Conservation (phyloP, 2,888 invertebrate species). For the Leptogaster cylindrica region DNA sequence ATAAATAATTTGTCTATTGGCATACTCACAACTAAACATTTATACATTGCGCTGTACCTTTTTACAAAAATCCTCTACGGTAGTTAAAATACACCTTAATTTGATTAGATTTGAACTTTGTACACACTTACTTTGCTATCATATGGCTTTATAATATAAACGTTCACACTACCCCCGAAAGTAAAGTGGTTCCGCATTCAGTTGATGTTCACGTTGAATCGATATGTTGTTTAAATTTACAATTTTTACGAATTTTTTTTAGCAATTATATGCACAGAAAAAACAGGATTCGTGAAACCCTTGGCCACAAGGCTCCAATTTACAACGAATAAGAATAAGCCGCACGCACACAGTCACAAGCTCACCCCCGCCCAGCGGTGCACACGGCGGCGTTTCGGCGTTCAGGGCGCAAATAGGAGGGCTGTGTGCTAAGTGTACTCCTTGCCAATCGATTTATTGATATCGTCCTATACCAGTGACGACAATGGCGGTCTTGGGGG, state of each 20-base stretch:
- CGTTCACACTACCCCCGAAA: too few relatives aligned
- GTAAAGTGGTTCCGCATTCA: neutral
- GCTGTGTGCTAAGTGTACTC: slow-evolving; percentile 36
- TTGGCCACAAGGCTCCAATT: neutral
- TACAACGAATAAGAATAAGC: neutral
- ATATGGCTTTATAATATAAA: neutral
- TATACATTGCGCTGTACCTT: slow-evolving; percentile 28
- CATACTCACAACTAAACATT: slow-evolving; percentile 27
- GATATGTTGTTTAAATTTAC: slow-evolving; percentile 36
- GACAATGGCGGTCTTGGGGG: slow-evolving; percentile 62
- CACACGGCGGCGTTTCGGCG: neutral
- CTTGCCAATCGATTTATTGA: slow-evolving; percentile 43
- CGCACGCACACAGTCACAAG: slow-evolving; percentile 3
- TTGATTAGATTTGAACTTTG: slow-evolving; percentile 36
- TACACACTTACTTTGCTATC: slow-evolving; percentile 38
- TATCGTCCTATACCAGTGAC: slow-evolving; percentile 60
- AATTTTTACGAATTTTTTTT: slow-evolving; percentile 18
- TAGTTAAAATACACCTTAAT: slow-evolving; percentile 34
- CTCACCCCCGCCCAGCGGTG: neutral
- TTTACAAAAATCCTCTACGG: slow-evolving; percentile 19
- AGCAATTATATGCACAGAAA: slow-evolving; percentile 18
- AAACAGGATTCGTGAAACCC: slow-evolving; percentile 13
- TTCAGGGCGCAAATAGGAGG: slow-evolving; percentile 5
- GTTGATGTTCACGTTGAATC: neutral
- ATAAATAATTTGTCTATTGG: slow-evolving; percentile 40